These are phyloP conservation scores for Pomatostomus ruficeps DNA, from an alignment of 2,113 vertebrate species.

Conservation along the genomic window DNA sequence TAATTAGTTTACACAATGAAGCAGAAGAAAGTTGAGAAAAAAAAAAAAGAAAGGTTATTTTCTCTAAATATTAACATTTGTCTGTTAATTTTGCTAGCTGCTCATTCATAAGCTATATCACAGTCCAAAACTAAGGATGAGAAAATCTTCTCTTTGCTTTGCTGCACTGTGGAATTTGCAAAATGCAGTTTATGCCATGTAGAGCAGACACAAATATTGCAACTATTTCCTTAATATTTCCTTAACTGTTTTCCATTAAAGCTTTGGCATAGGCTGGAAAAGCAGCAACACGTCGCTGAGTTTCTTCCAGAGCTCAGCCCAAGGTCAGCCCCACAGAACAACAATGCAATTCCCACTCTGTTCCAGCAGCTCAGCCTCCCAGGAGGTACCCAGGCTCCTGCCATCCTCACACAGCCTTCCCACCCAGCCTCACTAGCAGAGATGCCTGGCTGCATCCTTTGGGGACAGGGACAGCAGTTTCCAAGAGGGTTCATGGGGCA, in stretches of 20 bases:
- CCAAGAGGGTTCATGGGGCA: background rate
- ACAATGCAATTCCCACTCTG: background rate
- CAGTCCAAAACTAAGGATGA: background rate
- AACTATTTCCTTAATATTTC: conserved; percentile 22
- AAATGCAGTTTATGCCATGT: background rate
- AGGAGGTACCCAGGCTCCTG: background rate
- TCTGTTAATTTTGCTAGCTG: background rate
- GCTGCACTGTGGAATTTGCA: background rate
- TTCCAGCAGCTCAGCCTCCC: background rate
- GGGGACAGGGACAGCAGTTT: background rate
- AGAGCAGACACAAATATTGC: background rate
- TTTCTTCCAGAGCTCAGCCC: background rate
- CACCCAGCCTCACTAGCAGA: background rate
- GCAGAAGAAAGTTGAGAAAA: background rate
- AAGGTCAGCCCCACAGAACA: background rate
- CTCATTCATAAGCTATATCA: background rate
- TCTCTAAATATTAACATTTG: conserved; percentile 31
- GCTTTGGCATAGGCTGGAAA: background rate
- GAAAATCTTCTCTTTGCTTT: background rate
- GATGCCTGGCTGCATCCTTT: background rate
- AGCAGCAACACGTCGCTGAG: background rate
- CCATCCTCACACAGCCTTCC: background rate
- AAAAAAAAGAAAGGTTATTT: background rate
- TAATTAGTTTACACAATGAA: conserved; percentile 34
- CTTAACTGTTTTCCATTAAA: background rate